Base-by-base conservation (phyloP, 2,797 vertebrate species). In the Amblyopsis hoosieri region DNA sequence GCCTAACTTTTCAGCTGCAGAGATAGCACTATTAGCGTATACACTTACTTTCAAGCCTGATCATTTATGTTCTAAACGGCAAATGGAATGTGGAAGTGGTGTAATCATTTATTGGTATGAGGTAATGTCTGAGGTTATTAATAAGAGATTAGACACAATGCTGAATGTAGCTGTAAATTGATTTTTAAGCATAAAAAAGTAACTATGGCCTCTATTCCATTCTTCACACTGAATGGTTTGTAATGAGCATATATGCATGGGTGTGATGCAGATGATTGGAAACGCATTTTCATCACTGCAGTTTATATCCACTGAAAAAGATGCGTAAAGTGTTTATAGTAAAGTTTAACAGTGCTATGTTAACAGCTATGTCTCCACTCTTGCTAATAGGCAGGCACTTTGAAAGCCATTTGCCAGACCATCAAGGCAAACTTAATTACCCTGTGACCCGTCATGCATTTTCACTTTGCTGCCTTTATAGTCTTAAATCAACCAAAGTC, bases 391-490 rank as follows among this genome's bases (percentile, higher is more conserved):
- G 51, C 17, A 49, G 17, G 48, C 64, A 74, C 64, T 87, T 75
- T 46, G 57, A 81, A 79, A 80, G 63, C 60, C 46, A 75, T 79
- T 81, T 60, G 72, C 61, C 61, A 60, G 59, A 71, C 66, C 45
- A 10, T 72, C 71, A 59, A 64, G 54, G 60, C 47, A 3, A 78
- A 71, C 74, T 71, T 82, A 75, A 82, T 86, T 79, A 78, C 67
- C 77, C 81, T 77, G 64, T 74, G 80, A 81, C 60, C 74, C 72
- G 81, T 83, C 67, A 69, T 73, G 80, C 54, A 79, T 77, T 71
- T 67, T 46, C 42, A 70, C 45, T 66, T 75, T 70, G 68, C 57
- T 58, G 29, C 50, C 45, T 52, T 60, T 53, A 51, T 57, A 49
- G 64, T 74, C 33, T 33, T 75, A 74, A 78, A 80, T 59, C 33